Evolutionary conservation across 2,113 vertebrate genomes (phyloP).

Genomic region (Stegostoma tigrinum): DNA sequence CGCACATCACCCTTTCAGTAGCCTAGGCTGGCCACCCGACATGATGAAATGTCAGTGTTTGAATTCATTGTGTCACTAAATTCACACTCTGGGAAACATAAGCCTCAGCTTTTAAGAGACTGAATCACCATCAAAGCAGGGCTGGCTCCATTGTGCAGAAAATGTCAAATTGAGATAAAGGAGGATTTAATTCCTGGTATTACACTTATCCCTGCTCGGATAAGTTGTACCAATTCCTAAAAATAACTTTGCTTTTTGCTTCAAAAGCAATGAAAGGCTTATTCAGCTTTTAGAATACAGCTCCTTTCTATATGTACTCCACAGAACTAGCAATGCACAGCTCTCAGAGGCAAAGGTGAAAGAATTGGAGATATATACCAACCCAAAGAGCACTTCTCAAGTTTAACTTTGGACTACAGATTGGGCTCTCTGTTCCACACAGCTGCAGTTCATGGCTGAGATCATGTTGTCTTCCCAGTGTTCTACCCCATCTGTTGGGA

Average conservation of each 20-base stretch:
- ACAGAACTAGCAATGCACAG: not conserved
- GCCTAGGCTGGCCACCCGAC: not conserved
- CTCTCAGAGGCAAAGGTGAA: not conserved
- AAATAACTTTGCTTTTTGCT: conserved; percentile 10
- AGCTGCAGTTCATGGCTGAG: not conserved
- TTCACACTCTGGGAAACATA: not conserved
- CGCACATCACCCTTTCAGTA: not conserved
- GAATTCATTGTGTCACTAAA: not conserved
- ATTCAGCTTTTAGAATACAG: not conserved
- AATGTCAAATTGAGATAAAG: conserved; percentile 31
- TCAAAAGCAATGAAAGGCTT: not conserved
- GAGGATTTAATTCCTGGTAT: not conserved
- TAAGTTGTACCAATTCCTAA: not conserved
- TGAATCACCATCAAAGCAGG: not conserved
- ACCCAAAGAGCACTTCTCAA: not conserved
- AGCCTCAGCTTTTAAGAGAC: not conserved
- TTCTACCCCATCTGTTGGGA: not conserved
- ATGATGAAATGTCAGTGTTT: not conserved
- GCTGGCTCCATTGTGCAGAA: not conserved
- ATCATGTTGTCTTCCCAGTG: no score
- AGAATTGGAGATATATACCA: not conserved
- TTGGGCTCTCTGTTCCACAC: not conserved
- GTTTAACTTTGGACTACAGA: not conserved
- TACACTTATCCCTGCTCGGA: not conserved
- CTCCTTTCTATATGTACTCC: not conserved